Evolutionary conservation across 2,888 invertebrate genomes (phyloP).

Genomic region (Mimas tiliae): DNA sequence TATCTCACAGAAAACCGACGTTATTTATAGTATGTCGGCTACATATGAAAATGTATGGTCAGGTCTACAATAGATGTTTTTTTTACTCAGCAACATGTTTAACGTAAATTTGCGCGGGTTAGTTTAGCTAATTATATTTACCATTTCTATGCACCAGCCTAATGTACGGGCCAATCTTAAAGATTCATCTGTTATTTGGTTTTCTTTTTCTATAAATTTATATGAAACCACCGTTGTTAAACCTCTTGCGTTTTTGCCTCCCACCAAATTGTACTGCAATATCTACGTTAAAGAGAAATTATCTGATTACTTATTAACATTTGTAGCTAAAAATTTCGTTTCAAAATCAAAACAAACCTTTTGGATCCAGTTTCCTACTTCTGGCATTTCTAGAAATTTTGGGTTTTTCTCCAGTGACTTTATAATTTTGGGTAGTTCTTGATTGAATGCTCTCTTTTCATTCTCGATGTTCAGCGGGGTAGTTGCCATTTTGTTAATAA

Average conservation of each 20-base stretch:
- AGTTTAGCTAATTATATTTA: constrained; percentile 64
- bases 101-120: neutral
- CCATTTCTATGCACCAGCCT: constrained; percentile 97
- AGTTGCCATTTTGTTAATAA: neutral
- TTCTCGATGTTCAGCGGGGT: neutral
- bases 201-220: constrained; percentile 86
- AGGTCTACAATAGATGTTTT: no score
- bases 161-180: constrained; percentile 89
- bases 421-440: constrained; percentile 32
- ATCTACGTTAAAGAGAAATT: constrained; percentile 70
- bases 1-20: no score
- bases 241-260: constrained; percentile 92
- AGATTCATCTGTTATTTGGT: constrained; percentile 88
- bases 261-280: constrained; percentile 92
- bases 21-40: no score
- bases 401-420: constrained; percentile 34
- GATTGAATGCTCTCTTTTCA: constrained; percentile 33
- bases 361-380: constrained; percentile 39
- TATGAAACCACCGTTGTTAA: constrained; percentile 88
- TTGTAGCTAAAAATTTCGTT: neutral
- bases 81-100: no score
- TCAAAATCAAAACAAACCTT: constrained; percentile 32
- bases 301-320: neutral
- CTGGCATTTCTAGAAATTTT: constrained; percentile 35
- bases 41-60: no score